These are phyloP conservation scores for Eurystomus gularis DNA, from an alignment of 2,113 vertebrate genomes.

Conservation along the genomic window DNA sequence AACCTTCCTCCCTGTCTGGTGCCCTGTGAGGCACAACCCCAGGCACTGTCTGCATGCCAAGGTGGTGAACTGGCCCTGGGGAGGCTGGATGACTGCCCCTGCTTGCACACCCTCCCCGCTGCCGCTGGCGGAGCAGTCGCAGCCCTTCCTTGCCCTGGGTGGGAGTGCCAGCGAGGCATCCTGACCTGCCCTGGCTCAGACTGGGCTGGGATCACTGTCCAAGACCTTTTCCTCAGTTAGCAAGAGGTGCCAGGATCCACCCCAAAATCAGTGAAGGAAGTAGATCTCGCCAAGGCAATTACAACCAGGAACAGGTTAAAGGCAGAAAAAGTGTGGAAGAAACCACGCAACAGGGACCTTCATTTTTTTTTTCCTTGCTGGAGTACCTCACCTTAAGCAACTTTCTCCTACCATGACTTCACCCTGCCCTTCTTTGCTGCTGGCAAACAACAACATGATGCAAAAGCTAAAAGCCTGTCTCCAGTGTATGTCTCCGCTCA, in stretches of 20 bases:
- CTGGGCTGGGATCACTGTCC: neutral
- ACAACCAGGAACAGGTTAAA: neutral
- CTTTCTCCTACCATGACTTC: neutral
- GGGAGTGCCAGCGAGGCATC: neutral
- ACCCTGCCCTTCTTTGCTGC: neutral
- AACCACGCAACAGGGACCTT: neutral
- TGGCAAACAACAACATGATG: neutral
- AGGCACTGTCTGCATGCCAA: neutral
- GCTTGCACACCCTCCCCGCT: neutral
- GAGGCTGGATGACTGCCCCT: neutral
- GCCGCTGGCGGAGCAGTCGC: fast-evolving
- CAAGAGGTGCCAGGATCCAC: neutral
- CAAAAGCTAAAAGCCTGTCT: neutral
- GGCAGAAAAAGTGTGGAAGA: neutral
- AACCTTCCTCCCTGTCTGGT: neutral
- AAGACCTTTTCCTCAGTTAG: neutral
- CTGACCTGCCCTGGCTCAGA: neutral
- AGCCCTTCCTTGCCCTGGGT: neutral
- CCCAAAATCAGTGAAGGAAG: neutral
- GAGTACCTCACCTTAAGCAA: neutral
- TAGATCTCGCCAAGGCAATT: neutral
- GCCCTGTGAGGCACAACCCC: neutral
- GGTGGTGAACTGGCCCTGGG: neutral
- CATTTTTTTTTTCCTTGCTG: neutral
- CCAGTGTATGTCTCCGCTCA: fast-evolving